Evolutionary conservation across 2,888 invertebrate species (phyloP), one percentile per base, ranked within the genome.

Genomic region (Campaea margaritaria): DNA sequence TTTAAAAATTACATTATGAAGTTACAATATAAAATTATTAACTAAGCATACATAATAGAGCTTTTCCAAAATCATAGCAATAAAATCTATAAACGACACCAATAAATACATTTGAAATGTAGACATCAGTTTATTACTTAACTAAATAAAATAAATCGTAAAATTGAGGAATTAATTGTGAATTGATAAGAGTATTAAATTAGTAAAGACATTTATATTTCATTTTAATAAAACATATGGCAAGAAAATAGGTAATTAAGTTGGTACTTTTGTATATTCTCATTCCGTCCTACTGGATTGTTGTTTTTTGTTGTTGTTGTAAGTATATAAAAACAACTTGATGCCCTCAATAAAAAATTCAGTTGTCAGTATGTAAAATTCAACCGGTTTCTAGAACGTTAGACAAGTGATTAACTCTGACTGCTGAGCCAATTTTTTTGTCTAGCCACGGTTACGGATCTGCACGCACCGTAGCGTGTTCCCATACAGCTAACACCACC

Each of bases 61-160:
- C 42, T 42, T 0, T 3, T 21, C n/a, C n/a, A n/a, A 52, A 14
- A 48, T 47, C 14, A 43, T 38, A 43, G 36, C 31, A 45, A 36
- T 49, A 48, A 21, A 56, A 58, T 55, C 55, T 44, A 28, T 45
- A 56, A 49, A 41, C 55, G 62, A 63, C 65, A 12, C 9, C 31
- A 31, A 31, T 31, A 31, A 31, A 31, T 31, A 36, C 47, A 58
- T 50, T 57, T 31, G 44, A 45, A 49, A 52, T 43, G 36, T 54
- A 47, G 27, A 38, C 14, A 43, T 38, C 39, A 43, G 36, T 36
- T 36, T 36, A n/a, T 12, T 12, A n/a, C 5, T 10, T 36, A 36
- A 31, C 10, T 36, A 36, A 36, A 36, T 36, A n/a, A 36, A 36
- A 36, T 36, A 50, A 51, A 59, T 11, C 10, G 15, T 28, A 48